Conservation (phyloP, 2,888 invertebrate genomes). For the Ptychoptera albimana region DNA sequence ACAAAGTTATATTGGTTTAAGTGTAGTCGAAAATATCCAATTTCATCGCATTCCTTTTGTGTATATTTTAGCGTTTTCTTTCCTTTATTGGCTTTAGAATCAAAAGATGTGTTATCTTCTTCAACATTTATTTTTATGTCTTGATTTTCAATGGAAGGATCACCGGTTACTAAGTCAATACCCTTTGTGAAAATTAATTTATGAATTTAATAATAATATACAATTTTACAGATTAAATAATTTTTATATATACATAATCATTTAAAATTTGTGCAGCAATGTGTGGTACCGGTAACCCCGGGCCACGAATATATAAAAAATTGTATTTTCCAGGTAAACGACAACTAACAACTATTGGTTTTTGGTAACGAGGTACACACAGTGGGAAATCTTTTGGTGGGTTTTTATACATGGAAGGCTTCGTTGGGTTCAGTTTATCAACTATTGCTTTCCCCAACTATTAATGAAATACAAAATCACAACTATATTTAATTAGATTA, state of each 20-base stretch:
- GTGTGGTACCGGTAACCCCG: constrained; percentile 28
- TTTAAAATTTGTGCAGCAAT: constrained; percentile 22
- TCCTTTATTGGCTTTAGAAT: constrained; percentile 26
- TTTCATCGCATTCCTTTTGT: constrained; percentile 14
- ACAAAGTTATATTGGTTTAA: constrained; percentile 39
- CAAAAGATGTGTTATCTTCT: too few species aligned
- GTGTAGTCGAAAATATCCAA: constrained; percentile 42
- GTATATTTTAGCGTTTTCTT: constrained; percentile 40
- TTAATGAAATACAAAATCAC: too few species aligned
- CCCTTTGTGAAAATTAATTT: neutral
- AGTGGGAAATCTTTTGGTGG: neutral
- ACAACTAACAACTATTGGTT: constrained; percentile 28
- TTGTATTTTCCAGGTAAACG: constrained; percentile 33
- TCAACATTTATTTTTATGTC: too few species aligned
- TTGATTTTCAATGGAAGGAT: neutral
- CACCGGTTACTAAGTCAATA: constrained; percentile 6
- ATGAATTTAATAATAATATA: neutral
- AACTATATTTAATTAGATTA: too few species aligned
- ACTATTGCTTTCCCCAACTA: neutral
- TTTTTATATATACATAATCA: constrained; percentile 18
- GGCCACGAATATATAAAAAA: constrained; percentile 32
- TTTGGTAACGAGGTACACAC: constrained; percentile 22
- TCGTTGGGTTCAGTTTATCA: neutral
- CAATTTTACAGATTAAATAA: constrained; percentile 4
- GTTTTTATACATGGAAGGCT: neutral